Percentiles rank a stretch among this genome's conserved stretches.
Evolutionary conservation across 2,797 vertebrate species (phyloP).

Genomic region (Etheostoma nigrum): DNA sequence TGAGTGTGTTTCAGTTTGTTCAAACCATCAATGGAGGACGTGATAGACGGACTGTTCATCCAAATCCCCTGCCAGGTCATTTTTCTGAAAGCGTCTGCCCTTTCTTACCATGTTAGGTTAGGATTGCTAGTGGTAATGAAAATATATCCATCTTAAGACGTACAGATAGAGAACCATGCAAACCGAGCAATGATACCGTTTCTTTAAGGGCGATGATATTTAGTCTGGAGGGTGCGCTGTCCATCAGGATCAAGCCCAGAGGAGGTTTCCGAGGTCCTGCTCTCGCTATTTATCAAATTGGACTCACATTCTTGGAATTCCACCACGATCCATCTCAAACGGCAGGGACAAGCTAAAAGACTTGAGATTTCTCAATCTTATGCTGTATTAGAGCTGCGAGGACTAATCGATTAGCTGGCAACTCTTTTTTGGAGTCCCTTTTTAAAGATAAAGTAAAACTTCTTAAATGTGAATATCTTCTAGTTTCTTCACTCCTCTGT

Average conservation of each 20-base stretch:
- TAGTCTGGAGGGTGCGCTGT: constrained; percentile 25
- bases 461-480: no score
- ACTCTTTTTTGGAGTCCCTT: no score
- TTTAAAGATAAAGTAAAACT: no score
- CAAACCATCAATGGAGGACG: no score
- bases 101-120: no score
- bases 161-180: not conserved
- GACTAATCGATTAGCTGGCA: no score
- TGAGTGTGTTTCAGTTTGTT: no score
- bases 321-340: constrained; percentile 47
- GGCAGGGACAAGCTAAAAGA: constrained; percentile 32
- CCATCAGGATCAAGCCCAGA: constrained; percentile 46
- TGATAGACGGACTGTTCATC: no score
- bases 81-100: no score
- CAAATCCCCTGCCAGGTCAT: no score
- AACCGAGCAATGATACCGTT: not conserved
- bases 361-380: not conserved
- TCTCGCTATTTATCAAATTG: constrained; percentile 44
- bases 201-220: not conserved
- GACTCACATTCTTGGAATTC: constrained; percentile 74
- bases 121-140: not conserved
- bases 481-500: no score
- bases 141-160: not conserved
- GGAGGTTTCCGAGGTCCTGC: constrained; percentile 41
- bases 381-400: no score